These are phyloP conservation scores for Lepidocolaptes lacrymiger DNA, from an alignment of 2,797 vertebrate genomes.

Conservation along the genomic window DNA sequence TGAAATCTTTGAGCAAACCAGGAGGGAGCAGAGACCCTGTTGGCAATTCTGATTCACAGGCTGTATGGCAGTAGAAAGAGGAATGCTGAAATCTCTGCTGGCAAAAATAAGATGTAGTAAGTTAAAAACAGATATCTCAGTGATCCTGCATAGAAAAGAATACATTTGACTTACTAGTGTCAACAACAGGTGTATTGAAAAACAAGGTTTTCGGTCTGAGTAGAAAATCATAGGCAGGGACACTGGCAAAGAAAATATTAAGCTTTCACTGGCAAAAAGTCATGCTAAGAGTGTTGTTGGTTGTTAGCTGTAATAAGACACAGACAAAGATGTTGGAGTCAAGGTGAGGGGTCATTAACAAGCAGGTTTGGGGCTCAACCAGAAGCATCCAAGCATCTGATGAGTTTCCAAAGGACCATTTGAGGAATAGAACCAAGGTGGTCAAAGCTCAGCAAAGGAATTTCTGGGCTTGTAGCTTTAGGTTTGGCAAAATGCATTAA, in stretches of 20 bases:
- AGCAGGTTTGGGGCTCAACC: background rate
- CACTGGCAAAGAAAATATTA: background rate
- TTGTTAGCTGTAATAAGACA: background rate
- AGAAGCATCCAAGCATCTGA: background rate
- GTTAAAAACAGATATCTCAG: background rate
- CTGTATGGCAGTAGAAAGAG: background rate
- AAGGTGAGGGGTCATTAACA: background rate
- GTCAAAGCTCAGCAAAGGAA: background rate
- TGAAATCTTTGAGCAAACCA: constrained; percentile 23
- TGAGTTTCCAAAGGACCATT: background rate
- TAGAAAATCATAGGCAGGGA: background rate
- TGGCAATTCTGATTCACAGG: constrained; percentile 29
- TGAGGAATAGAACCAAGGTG: background rate
- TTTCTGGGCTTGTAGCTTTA: constrained; percentile 8
- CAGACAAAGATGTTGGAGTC: background rate
- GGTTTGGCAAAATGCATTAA: background rate
- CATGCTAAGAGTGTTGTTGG: background rate
- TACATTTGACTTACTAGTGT: background rate
- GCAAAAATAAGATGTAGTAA: background rate
- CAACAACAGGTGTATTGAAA: background rate
- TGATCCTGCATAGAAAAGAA: background rate
- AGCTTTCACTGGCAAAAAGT: background rate
- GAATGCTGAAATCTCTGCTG: background rate
- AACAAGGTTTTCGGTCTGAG: background rate
- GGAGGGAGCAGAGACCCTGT: constrained; percentile 19